These are phyloP conservation scores for Pelmatolapia mariae DNA, from an alignment of 2,113 vertebrate genomes.

Conservation along the genomic window DNA sequence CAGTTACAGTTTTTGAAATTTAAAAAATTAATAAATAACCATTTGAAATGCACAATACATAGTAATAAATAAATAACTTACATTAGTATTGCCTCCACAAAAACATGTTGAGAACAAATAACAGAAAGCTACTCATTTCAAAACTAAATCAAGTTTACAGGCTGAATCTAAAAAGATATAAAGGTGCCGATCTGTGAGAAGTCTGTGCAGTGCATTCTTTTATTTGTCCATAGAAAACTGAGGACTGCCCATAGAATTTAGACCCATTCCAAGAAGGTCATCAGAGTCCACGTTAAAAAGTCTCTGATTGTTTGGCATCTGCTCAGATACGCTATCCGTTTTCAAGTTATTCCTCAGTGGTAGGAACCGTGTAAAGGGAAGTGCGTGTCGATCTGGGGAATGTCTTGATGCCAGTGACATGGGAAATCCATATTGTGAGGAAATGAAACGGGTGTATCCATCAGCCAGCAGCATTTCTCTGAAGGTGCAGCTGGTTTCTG, in stretches of 20 bases:
- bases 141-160: not conserved
- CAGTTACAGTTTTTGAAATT: not conserved
- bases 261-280: conserved; percentile 53
- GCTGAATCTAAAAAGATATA: not conserved
- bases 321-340: not conserved
- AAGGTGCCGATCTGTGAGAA: not conserved
- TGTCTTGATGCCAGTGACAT: conserved; percentile 57
- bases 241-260: conserved; percentile 43
- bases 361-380: conserved; percentile 63
- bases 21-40: not conserved
- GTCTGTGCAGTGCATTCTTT: not conserved
- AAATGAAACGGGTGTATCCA: conserved; percentile 68
- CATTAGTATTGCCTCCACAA: not conserved
- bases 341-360: conserved; percentile 43
- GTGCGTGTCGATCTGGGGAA: not conserved
- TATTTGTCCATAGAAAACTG: conserved; percentile 43
- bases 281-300: conserved; percentile 46
- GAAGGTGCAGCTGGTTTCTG: conserved; percentile 66
- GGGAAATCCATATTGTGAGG: conserved; percentile 39
- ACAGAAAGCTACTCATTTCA: not conserved
- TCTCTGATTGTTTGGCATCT: not conserved
- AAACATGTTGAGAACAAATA: not conserved
- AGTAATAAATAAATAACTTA: conserved; percentile 54
- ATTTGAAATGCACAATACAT: not conserved
- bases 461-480: conserved; percentile 63